These are phyloP conservation scores for Mystacornis crossleyi DNA, from an alignment of 2,113 vertebrate genomes.

Conservation along the genomic window DNA sequence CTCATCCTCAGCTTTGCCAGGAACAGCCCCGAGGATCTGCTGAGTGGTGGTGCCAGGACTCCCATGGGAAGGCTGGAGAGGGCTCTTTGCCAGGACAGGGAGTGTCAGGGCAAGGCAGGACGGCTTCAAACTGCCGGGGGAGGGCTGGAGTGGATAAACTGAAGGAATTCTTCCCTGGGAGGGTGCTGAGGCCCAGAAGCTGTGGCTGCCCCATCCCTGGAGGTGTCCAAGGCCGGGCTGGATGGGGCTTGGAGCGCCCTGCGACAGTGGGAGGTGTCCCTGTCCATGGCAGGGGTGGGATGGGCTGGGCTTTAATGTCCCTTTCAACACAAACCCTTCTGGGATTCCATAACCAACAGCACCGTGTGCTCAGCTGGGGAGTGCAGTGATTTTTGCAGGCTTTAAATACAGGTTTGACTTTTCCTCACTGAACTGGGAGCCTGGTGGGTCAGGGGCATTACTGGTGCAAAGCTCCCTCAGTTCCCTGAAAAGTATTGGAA, in stretches of 20 bases:
- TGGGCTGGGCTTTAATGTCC: neutral
- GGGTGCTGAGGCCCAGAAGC: neutral
- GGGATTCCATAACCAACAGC: rapidly evolving
- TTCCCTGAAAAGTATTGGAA: rapidly evolving
- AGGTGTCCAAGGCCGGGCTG: rapidly evolving
- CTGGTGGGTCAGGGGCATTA: neutral
- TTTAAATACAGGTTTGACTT: neutral
- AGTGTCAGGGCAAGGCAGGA: neutral
- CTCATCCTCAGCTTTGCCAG: neutral
- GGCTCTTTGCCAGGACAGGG: neutral
- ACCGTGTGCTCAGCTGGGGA: neutral
- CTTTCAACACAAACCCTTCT: neutral
- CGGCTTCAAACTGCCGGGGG: neutral
- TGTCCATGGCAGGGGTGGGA: neutral
- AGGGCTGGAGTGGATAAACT: neutral
- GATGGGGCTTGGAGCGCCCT: rapidly evolving
- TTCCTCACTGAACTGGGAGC: neutral
- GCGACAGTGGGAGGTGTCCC: neutral
- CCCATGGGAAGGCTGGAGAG: neutral
- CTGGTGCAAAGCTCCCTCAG: neutral
- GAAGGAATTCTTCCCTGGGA: neutral
- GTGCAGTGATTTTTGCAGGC: rapidly evolving
- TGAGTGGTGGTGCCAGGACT: neutral
- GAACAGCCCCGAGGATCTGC: neutral
- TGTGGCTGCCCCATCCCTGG: neutral